Percentiles rank a stretch among this genome's conserved stretches.
phyloP scores from a whole-genome alignment of 2,888 invertebrate species.

The Himalopsyche anomala region DNA sequence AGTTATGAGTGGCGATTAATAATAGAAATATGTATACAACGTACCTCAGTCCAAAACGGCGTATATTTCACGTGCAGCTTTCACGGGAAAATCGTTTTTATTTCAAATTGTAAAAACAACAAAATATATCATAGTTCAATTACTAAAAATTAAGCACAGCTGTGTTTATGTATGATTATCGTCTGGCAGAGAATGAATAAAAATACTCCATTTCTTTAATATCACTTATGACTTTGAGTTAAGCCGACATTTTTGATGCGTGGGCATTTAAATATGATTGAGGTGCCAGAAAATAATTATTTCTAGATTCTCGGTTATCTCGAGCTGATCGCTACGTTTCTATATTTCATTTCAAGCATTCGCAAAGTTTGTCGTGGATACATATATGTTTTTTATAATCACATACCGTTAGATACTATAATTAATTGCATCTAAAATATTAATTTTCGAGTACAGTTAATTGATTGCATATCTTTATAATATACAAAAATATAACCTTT shows the following conservation, averaged over 20 bases:
- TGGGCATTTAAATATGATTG: conserved; percentile 44
- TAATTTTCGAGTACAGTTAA: no score
- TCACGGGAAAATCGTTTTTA: neutral
- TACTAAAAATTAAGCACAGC: no score
- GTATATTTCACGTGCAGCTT: neutral
- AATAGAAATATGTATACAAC: conserved; percentile 60
- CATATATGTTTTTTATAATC: no score
- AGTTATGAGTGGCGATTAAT: conserved; percentile 63
- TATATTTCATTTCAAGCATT: neutral
- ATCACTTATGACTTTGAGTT: neutral
- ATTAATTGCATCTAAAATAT: no score
- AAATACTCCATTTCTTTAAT: no score
- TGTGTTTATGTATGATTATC: no score
- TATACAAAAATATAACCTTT: no score
- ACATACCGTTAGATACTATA: no score
- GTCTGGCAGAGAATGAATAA: no score
- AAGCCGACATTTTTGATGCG: neutral
- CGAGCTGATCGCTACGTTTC: conserved; percentile 3
- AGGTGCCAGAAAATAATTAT: conserved; percentile 37
- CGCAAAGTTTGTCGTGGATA: no score
- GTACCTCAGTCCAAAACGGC: neutral
- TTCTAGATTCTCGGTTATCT: neutral
- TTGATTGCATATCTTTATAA: no score
- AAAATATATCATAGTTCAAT: no score
- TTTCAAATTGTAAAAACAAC: neutral